Conservation (phyloP, 2,113 vertebrate species). For the Pagrus major region DNA sequence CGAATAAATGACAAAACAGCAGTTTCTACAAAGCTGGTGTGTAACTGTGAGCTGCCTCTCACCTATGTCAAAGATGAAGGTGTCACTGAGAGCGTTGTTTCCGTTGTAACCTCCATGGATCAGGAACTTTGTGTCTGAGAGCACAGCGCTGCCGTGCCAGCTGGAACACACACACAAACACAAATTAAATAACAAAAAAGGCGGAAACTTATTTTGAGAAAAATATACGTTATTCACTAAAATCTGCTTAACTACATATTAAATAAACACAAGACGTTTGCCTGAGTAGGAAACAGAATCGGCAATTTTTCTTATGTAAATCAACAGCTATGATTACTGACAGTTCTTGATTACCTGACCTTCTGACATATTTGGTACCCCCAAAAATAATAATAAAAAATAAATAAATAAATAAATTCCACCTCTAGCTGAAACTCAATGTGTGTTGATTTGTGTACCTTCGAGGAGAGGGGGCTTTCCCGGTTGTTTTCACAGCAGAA, state of each 20-base stretch:
- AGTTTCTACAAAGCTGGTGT: neutral
- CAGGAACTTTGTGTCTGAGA: conserved; percentile 81
- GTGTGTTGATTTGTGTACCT: conserved; percentile 70
- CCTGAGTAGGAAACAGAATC: neutral
- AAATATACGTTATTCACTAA: too few species aligned
- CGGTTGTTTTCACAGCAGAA: conserved; percentile 81
- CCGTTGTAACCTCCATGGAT: conserved; percentile 84
- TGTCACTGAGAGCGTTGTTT: conserved; percentile 79
- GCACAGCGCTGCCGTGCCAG: conserved; percentile 81
- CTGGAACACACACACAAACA: conserved; percentile 51
- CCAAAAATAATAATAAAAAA: too few species aligned
- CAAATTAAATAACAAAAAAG: neutral
- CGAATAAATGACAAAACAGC: neutral
- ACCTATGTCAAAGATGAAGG: conserved; percentile 84
- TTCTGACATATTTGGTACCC: neutral
- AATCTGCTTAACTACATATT: neutral
- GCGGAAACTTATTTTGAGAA: too few species aligned
- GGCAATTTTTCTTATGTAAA: too few species aligned
- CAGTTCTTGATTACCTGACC: neutral
- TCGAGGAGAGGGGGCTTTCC: conserved; percentile 82
- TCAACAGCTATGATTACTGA: too few species aligned
- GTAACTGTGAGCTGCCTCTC: neutral
- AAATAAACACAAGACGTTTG: neutral
- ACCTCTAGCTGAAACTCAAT: neutral
- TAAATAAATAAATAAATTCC: too few species aligned